phyloP scores from a whole-genome alignment of 2,797 vertebrate species.

The Pyrocephalus nanus region DNA sequence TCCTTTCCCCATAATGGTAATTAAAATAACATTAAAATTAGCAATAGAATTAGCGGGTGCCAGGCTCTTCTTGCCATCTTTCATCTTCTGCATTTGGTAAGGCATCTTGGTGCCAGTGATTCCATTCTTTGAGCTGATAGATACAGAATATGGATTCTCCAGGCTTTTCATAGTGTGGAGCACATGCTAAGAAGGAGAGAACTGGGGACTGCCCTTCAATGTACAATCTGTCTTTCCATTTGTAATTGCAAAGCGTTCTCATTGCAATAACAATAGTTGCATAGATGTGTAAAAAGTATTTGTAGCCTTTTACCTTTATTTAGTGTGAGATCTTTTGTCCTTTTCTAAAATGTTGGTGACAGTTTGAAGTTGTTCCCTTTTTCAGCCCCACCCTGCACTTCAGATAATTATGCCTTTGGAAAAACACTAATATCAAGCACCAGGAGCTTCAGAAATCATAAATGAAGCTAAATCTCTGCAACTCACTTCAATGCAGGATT shows the following conservation, averaged over 20 bases:
- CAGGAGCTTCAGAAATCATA: neutral
- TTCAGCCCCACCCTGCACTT: neutral
- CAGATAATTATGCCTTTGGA: neutral
- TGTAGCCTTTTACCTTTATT: neutral
- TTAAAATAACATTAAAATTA: constrained; percentile 26
- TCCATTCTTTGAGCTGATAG: neutral
- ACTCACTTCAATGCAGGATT: neutral
- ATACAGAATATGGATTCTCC: neutral
- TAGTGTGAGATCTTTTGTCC: neutral
- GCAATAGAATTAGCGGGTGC: neutral
- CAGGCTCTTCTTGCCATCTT: neutral
- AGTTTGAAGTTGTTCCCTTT: neutral
- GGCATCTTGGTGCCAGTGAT: neutral
- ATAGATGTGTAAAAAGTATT: neutral
- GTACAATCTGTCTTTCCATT: neutral
- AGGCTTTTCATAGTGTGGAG: neutral
- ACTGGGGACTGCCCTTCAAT: neutral
- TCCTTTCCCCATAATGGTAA: neutral
- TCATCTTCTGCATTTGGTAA: neutral
- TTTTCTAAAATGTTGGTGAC: constrained; percentile 3
- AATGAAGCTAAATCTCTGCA: neutral
- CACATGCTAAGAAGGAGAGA: neutral
- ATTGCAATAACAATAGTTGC: neutral
- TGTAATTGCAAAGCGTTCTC: neutral
- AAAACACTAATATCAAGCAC: neutral